phyloP scores from a whole-genome alignment of 2,113 vertebrate species.

The Synodontis membranacea region DNA sequence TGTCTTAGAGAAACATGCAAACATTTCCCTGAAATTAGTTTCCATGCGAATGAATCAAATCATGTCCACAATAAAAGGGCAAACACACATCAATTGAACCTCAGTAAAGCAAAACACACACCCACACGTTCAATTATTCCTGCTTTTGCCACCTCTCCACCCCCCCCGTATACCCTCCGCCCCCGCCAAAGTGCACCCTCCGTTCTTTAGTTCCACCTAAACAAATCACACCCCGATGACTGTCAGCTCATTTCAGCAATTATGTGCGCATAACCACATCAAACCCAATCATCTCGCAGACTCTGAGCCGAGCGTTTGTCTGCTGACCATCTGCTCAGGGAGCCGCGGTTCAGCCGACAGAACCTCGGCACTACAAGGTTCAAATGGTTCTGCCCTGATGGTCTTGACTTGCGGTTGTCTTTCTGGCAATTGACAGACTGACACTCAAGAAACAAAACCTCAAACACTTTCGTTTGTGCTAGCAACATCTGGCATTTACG shows the following conservation, averaged over 20 bases:
- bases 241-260: constrained; percentile 67
- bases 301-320: constrained; percentile 55
- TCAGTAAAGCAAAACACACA: constrained; percentile 44
- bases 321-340: constrained; percentile 66
- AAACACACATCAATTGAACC: constrained; percentile 34
- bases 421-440: constrained; percentile 25
- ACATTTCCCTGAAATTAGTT: constrained; percentile 38
- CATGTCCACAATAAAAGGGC: constrained; percentile 27
- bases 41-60: constrained; percentile 40
- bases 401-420: constrained; percentile 41
- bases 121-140: constrained; percentile 41
- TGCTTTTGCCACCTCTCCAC: not conserved
- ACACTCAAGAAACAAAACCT: constrained; percentile 1
- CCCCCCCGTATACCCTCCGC: not conserved
- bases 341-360: constrained; percentile 35
- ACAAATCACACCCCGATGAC: constrained; percentile 66
- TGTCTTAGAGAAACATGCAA: not conserved
- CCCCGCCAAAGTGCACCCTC: constrained; percentile 56
- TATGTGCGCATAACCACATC: constrained; percentile 65
- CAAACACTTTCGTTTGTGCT: not conserved
- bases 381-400: constrained; percentile 33
- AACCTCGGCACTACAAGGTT: constrained; percentile 27
- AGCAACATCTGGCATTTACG: not conserved
- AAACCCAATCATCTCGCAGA: constrained; percentile 71
- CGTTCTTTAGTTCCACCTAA: constrained; percentile 67